Base-by-base conservation (phyloP, 92 coral and sea anemone species). In the Bergia puertoricense region DNA sequence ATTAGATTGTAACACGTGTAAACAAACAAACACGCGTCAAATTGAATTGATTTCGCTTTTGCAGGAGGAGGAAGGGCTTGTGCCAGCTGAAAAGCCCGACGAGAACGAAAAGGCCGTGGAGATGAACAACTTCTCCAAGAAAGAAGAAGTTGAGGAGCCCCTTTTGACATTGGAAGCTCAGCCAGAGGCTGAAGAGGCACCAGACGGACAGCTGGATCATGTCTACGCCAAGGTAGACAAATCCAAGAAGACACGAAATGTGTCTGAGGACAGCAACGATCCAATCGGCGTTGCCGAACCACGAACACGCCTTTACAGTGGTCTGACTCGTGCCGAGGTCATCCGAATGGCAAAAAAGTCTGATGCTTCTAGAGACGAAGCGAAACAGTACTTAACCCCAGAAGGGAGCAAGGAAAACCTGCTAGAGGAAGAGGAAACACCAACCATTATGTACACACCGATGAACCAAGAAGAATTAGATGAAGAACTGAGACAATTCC, bases 271-370 rank as follows among this genome's bases (percentile, higher is more conserved):
- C 42, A 94, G 92, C 80, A 90, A 81, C 50, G 98, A 94, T 68
- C 93, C 91, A 16, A 78, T 92, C 67, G 85, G 91, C 39, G 91
- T 91, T 9, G 87, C 92, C 0, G 79, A 83, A 38, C 93, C 90
- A 41, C 90, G 94, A 81, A 92, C 98, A 16, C 98, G 98, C 18
- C 89, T 94, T 50, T 90, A 88, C 4, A 92, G 98, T 22, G 98
- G 98, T 43, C 88, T 95, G 36, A 95, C 98, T 4, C 94, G 98
- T 0, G 92, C 85, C 71, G 94, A 93, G 84, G 98, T 95, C 42
- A 93, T 95, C 46, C 94, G 96, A 38, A 95, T 95, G 98, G 96
- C 98, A 16, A 95, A 95, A 88, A 95, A 95, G 83, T 95, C 98
- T 15, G 98, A 95, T 74, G 98, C 98, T 68, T 92, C 94, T 20